phyloP scores from a whole-genome alignment of 2,113 vertebrate species.

The Chlamydotis undulata region DNA sequence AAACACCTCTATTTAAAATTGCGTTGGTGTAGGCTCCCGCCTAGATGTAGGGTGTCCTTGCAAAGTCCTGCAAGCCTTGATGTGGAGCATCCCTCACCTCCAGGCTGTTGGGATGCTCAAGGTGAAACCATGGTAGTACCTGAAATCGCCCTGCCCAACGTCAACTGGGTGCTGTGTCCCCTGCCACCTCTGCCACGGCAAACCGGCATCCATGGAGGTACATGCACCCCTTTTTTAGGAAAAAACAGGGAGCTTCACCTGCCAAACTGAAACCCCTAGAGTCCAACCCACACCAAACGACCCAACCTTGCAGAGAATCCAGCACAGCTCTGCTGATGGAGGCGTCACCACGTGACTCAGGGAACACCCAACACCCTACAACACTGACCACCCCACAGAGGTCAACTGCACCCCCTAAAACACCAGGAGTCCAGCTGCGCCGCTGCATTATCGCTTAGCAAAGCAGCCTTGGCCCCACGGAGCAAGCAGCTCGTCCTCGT shows the following conservation, averaged over 20 bases:
- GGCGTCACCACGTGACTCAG: fast-evolving
- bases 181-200: fast-evolving
- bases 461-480: background rate
- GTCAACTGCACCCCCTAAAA: fast-evolving
- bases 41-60: background rate
- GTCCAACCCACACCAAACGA: background rate
- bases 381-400: background rate
- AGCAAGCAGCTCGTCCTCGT: background rate
- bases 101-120: background rate
- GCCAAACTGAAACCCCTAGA: background rate
- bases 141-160: no score
- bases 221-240: fast-evolving
- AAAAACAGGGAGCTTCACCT: fast-evolving
- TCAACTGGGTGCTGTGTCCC: fast-evolving
- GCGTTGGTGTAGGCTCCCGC: background rate
- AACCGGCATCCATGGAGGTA: fast-evolving
- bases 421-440: fast-evolving
- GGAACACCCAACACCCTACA: background rate
- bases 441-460: fast-evolving
- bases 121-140: background rate
- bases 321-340: no score
- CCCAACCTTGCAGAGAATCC: background rate
- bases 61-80: background rate
- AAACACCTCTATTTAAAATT: background rate
- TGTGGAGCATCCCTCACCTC: background rate